Evolutionary conservation across 53 echinoderm and acorn worm species (phyloP).

Genomic region (Zoroaster sp.): DNA sequence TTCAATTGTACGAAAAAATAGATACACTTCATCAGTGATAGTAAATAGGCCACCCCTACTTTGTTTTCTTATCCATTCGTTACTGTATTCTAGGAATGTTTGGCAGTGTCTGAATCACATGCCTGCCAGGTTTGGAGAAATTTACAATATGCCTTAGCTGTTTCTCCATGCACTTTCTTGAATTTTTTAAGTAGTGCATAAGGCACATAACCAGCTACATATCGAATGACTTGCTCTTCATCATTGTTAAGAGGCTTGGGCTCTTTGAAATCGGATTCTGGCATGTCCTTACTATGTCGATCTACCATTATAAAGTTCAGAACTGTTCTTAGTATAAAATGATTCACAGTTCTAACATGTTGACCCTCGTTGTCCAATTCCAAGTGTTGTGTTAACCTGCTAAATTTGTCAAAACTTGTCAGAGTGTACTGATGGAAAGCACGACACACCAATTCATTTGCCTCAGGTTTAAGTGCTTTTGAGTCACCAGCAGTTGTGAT

Average conservation of each 20-base stretch:
- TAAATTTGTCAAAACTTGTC: too few species aligned
- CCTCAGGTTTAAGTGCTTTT: too few species aligned
- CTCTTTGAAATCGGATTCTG: too few species aligned
- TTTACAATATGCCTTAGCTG: slow-evolving; percentile 16
- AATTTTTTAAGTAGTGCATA: neutral
- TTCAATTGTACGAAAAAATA: slow-evolving; percentile 21
- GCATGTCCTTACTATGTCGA: too few species aligned
- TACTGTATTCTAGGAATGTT: slow-evolving; percentile 2
- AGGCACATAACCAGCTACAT: slow-evolving; percentile 15
- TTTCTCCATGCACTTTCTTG: neutral
- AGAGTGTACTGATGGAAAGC: too few species aligned
- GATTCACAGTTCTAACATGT: neutral
- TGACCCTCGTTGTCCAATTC: neutral
- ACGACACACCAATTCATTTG: too few species aligned
- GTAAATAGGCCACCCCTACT: slow-evolving; percentile 5
- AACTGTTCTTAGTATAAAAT: too few species aligned
- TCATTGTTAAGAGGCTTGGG: too few species aligned
- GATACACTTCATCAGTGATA: neutral
- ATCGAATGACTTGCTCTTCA: slow-evolving; percentile 1
- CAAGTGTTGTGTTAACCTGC: too few species aligned
- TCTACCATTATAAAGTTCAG: too few species aligned
- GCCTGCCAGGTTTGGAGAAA: too few species aligned
- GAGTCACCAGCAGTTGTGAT: too few species aligned
- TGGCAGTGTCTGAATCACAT: neutral
- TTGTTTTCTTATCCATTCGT: slow-evolving; percentile 17